phyloP scores from a whole-genome alignment of 2,113 vertebrate genomes.

The human region GRCh38 chr5:53336501-53337000 shows the following conservation, averaged over 20 bases:
- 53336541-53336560: not conserved
- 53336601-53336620: not conserved
- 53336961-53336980: not conserved
- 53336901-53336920: not conserved
- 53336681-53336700: not conserved
- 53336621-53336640: not conserved
- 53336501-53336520: not conserved
- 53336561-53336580: not conserved
- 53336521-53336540: not conserved
- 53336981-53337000: not conserved
- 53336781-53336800: not conserved
- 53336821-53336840: not conserved
- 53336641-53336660: not conserved
- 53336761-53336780: not conserved
- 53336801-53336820: not conserved
- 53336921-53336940: not conserved
- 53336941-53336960: not conserved
- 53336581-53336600: not conserved
- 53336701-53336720: not conserved
- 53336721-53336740: not conserved
- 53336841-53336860: accelerated
- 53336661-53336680: not conserved
- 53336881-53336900: not conserved
- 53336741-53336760: not conserved
- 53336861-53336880: not conserved